Base-by-base conservation (phyloP, 2,888 invertebrate genomes). In the Nemotelus pantherinus region DNA sequence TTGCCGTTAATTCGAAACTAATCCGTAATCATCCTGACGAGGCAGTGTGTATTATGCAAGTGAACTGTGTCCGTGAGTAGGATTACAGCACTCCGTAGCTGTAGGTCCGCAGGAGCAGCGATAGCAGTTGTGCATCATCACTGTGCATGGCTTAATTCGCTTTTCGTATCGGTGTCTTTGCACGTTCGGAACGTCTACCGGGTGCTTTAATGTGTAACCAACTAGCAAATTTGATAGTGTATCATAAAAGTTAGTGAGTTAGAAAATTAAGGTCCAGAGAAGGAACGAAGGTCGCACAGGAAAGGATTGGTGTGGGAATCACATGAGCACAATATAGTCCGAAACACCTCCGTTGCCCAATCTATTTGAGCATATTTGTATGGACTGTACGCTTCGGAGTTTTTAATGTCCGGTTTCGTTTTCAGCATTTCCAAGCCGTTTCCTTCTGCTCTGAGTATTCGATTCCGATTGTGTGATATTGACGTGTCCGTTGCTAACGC, bases 171-270 rank as follows among this genome's bases (percentile, higher is more conserved):
- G 47, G 60, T 48, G 47, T 60, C 63, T 63, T 47, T 60, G 60
- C 70, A 70, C 70, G 58, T 60, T 39, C 44, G 25, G 47, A 50
- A 60, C 53, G 55, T 43, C 44, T 50, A 2, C 50, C 63, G 74
- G 74, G 63, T 57, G 60, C 74, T 74, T 74, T 63, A 74, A 60
- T 74, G 74, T 74, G 60, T 74, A 74, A 74, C 74, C 74, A 74
- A 74, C 74, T 74, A 74, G 74, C 60, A 74, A 74, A 74, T 74
- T 74, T 74, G 74, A 74, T 74, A 74, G 74, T 74, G 74, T 74
- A 50, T 48, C 45, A 74, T 74, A 60, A 74, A 74, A 74, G 60
- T 74, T 74, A 74, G 74, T 74, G 74, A 74, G 74, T 74, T 74
- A 60, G 74, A 74, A 74, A 74, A 74, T 74, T 74, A 74, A 74